Percentiles rank a stretch among this genome's conserved stretches.
Conservation (phyloP, 1,140 invertebrate genomes). For the Lepidotrigona ventralis region DNA sequence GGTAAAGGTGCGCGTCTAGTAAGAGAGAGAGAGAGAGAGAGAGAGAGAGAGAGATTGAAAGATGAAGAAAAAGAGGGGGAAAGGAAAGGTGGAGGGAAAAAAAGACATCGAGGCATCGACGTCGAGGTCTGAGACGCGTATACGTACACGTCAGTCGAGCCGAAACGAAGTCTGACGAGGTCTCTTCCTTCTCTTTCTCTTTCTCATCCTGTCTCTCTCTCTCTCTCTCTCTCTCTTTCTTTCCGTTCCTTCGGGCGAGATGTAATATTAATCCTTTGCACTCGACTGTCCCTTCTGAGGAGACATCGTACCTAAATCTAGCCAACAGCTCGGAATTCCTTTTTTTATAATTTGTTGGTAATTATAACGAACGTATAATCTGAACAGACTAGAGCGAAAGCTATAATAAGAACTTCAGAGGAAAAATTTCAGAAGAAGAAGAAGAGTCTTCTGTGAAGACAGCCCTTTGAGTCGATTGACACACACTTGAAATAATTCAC, state of each 20-base stretch:
- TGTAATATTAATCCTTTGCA: conserved; percentile 36
- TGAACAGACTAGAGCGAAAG: too few species aligned
- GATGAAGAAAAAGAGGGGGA: conserved; percentile 13
- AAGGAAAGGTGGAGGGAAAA: conserved; percentile 18
- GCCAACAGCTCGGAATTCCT: too few species aligned
- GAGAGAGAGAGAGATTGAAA: conserved; percentile 4
- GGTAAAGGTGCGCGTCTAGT: background rate
- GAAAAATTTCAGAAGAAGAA: too few species aligned
- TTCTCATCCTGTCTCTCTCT: conserved; percentile 5
- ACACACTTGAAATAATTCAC: too few species aligned
- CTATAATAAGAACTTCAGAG: too few species aligned
- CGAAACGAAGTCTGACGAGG: conserved; percentile 59
- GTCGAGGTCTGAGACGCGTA: conserved; percentile 41
- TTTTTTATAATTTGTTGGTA: too few species aligned
- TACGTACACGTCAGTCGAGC: conserved; percentile 39
- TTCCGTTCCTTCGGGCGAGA: conserved; percentile 18
- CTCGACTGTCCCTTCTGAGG: too few species aligned
- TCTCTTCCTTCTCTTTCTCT: too few species aligned
- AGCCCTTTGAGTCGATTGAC: too few species aligned
- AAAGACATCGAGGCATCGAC: conserved; percentile 48
- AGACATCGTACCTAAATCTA: too few species aligned
- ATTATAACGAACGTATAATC: too few species aligned
- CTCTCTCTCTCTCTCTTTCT: conserved; percentile 48
- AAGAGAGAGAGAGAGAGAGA: background rate
- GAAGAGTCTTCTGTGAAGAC: too few species aligned